phyloP scores from a whole-genome alignment of 2,888 invertebrate species.

The Drosophila glabriapex region DNA sequence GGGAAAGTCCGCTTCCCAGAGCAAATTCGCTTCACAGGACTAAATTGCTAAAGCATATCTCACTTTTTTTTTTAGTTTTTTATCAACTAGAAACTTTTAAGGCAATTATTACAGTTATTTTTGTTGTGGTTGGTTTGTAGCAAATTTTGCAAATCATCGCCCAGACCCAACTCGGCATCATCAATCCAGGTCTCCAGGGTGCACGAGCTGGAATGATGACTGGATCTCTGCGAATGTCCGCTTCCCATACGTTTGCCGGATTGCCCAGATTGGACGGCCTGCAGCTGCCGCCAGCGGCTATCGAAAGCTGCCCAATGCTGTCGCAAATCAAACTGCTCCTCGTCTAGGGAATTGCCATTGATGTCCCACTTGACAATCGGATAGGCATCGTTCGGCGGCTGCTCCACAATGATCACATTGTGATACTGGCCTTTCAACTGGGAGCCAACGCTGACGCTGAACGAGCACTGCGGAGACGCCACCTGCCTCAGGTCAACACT shows the following conservation, averaged over 20 bases:
- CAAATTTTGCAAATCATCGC: conserved; percentile 58
- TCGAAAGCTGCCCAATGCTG: conserved; percentile 77
- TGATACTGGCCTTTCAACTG: conserved; percentile 79
- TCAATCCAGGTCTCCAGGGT: conserved; percentile 85
- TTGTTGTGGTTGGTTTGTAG: conserved; percentile 40
- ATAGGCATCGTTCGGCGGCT: conserved; percentile 75
- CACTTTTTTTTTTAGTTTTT: background rate
- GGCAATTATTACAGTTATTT: conserved; percentile 72
- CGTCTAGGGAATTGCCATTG: conserved; percentile 83
- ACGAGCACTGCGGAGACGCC: conserved; percentile 48
- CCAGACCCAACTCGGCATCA: conserved; percentile 72
- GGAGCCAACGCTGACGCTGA: conserved; percentile 81
- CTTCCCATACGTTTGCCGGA: conserved; percentile 59
- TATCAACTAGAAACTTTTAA: conserved; percentile 69
- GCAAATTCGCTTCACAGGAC: background rate
- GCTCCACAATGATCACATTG: conserved; percentile 79
- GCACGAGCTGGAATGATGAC: conserved; percentile 84
- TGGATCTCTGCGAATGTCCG: conserved; percentile 77
- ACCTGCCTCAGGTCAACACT: conserved; percentile 66
- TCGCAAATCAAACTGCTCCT: conserved; percentile 69
- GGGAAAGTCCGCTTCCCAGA: conserved; percentile 2
- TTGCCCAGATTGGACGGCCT: conserved; percentile 27
- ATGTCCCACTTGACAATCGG: conserved; percentile 84
- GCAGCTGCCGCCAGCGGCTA: conserved; percentile 72
- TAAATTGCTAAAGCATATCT: conserved; percentile 3